phyloP scores from a whole-genome alignment of 2,888 invertebrate genomes.

The Tenthredo notha region DNA sequence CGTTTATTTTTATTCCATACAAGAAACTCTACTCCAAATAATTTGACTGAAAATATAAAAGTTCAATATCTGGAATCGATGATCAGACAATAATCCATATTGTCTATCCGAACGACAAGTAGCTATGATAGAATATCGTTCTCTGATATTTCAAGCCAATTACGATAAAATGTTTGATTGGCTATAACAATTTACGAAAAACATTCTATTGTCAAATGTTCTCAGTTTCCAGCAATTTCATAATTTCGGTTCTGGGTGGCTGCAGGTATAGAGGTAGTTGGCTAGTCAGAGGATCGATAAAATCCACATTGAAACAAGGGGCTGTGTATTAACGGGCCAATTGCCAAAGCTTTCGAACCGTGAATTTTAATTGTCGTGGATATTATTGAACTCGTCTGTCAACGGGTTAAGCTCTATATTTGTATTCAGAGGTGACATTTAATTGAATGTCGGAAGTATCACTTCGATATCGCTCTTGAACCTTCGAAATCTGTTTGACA shows the following conservation, averaged over 20 bases:
- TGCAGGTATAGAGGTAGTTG: neutral
- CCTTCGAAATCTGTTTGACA: neutral
- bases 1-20: neutral
- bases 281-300: conserved; percentile 28
- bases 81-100: neutral
- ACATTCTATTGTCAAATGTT: conserved; percentile 24
- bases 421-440: conserved; percentile 2
- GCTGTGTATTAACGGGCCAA: conserved; percentile 26
- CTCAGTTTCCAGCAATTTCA: conserved; percentile 8
- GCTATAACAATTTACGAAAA: neutral
- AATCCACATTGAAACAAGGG: conserved; percentile 32
- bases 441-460: conserved; percentile 29
- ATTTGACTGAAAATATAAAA: neutral
- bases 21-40: neutral
- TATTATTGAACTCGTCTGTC: conserved; percentile 41
- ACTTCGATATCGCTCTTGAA: conserved; percentile 13
- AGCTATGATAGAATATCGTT: neutral
- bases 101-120: neutral
- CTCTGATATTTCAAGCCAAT: neutral
- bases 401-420: conserved; percentile 32
- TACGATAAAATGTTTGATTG: neutral
- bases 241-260: neutral
- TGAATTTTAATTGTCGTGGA: conserved; percentile 46
- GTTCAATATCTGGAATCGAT: neutral
- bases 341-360: conserved; percentile 43